These are phyloP conservation scores for Lanistes nyassanus DNA, from an alignment of 1,140 invertebrate genomes.

Conservation along the genomic window DNA sequence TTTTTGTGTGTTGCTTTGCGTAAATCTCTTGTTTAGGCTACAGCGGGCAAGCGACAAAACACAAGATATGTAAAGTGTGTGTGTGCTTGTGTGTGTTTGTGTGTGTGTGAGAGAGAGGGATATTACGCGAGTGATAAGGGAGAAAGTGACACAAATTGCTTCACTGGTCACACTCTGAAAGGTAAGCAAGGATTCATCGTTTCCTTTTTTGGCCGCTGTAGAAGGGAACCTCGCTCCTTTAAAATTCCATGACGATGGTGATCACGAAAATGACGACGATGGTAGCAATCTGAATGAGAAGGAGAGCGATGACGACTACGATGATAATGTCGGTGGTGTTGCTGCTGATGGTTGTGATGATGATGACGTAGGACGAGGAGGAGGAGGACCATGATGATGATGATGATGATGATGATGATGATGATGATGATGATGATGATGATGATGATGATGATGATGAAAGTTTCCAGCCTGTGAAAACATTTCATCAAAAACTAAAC, in stretches of 20 bases:
- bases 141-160: not conserved
- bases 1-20: constrained; percentile 7
- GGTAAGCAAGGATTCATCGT: not conserved
- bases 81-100: not conserved
- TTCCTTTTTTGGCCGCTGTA: not conserved
- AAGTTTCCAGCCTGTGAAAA: too few species aligned
- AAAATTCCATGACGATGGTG: too few species aligned
- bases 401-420: too few species aligned
- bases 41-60: too few species aligned
- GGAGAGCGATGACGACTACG: not conserved
- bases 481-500: too few species aligned
- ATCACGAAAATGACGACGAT: not conserved
- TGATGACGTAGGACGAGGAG: not conserved
- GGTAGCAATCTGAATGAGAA: not conserved
- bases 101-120: constrained; percentile 8
- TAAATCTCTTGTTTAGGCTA: too few species aligned
- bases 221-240: not conserved
- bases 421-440: too few species aligned
- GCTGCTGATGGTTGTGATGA: not conserved
- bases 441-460: too few species aligned
- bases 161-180: not conserved
- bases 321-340: constrained; percentile 1
- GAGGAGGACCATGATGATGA: too few species aligned
- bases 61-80: too few species aligned
- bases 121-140: not conserved